Evolutionary conservation across 2,797 vertebrate species (phyloP).

Genomic region (Thaleichthys pacificus): DNA sequence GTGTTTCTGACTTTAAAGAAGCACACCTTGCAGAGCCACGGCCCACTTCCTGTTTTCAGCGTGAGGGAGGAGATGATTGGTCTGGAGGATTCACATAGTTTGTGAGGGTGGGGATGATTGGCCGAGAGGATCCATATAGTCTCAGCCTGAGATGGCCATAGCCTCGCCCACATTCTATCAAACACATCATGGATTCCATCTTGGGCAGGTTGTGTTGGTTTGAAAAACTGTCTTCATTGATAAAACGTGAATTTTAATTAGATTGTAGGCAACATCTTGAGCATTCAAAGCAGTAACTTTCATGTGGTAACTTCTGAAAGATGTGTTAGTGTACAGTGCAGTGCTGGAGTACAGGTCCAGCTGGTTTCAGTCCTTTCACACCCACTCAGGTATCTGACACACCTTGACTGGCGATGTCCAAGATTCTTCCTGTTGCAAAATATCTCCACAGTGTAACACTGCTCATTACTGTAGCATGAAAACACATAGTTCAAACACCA

Average conservation of each 20-base stretch:
- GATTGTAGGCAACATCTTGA: not conserved
- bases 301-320: not conserved
- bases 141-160: conserved; percentile 20
- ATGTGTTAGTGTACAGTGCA: not conserved
- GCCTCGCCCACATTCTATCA: conserved; percentile 30
- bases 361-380: not conserved
- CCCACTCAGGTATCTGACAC: not conserved
- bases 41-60: conserved; percentile 16
- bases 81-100: not conserved
- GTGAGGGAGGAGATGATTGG: not conserved
- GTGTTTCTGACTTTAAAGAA: conserved; percentile 6
- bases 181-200: not conserved
- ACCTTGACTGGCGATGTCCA: not conserved
- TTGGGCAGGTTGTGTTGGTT: conserved; percentile 45
- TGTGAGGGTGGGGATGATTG: too few relatives aligned
- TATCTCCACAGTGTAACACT: not conserved
- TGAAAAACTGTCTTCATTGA: not conserved
- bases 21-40: conserved; percentile 28
- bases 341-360: not conserved
- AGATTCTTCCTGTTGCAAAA: not conserved
- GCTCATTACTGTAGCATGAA: not conserved
- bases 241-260: not conserved
- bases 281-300: not conserved
- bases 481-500: conserved; percentile 1
- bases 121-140: not conserved